These are phyloP conservation scores for Macroteleia sp. DNA, from an alignment of 2,888 invertebrate genomes.

Conservation along the genomic window DNA sequence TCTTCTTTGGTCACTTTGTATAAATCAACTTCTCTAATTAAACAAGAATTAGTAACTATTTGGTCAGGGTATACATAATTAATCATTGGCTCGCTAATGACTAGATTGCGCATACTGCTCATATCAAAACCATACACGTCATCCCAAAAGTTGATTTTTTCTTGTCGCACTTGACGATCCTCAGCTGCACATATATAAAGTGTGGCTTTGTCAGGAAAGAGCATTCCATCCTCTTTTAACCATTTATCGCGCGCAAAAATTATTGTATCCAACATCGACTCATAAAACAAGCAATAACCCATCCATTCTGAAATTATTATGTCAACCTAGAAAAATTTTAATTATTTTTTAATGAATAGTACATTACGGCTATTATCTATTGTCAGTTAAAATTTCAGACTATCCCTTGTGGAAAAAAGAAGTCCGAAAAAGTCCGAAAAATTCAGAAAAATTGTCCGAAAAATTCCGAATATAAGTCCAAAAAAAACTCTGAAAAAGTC, in stretches of 20 bases:
- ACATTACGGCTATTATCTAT: too few species aligned
- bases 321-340: conserved; percentile 86
- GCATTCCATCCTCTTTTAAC: conserved; percentile 95
- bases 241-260: conserved; percentile 98
- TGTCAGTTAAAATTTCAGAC: too few species aligned
- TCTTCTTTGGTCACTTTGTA: conserved; percentile 98
- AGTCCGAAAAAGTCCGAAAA: too few species aligned
- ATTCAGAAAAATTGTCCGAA: too few species aligned
- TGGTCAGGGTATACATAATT: conserved; percentile 99
- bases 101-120: conserved; percentile 98
- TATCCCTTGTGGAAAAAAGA: too few species aligned
- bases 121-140: conserved; percentile 99
- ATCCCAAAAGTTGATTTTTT: conserved; percentile 99
- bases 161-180: conserved; percentile 99
- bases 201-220: conserved; percentile 97
- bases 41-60: conserved; percentile 97
- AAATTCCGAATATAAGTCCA: too few species aligned
- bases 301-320: conserved; percentile 94
- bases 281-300: conserved; percentile 97
- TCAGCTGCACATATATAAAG: conserved; percentile 96
- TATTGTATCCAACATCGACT: conserved; percentile 99
- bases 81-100: conserved; percentile 98
- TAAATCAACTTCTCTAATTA: conserved; percentile 98
- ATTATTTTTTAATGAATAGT: too few species aligned
- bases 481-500: too few species aligned